A percentile compares a stretch with the other conserved stretches of the same genome.
phyloP scores from a whole-genome alignment of 2,113 vertebrate species.

The Erythrolamprus reginae region DNA sequence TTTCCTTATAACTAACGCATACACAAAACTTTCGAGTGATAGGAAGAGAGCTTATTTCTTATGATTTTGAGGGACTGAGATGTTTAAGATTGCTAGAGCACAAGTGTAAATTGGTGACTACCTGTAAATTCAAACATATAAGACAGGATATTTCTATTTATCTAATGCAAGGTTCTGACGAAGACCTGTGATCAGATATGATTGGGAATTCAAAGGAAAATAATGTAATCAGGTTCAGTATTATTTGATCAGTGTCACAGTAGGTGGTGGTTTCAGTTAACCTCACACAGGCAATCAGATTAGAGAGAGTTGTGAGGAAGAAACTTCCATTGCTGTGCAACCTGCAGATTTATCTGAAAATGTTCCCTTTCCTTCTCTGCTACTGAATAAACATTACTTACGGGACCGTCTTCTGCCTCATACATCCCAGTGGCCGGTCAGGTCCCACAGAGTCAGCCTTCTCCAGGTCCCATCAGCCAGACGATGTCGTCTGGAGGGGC shows the following conservation, averaged over 20 bases:
- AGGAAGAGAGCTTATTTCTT: too few relatives aligned
- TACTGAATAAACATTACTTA: not conserved
- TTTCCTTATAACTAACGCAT: too few relatives aligned
- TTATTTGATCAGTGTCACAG: not conserved
- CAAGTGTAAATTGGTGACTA: too few relatives aligned
- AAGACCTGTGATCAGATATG: not conserved
- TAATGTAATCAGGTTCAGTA: not conserved
- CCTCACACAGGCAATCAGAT: not conserved
- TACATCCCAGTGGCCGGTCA: too few relatives aligned
- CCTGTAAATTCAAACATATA: not conserved
- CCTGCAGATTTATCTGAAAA: not conserved
- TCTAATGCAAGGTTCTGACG: not conserved
- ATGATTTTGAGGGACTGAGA: too few relatives aligned
- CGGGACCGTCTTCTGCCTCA: too few relatives aligned
- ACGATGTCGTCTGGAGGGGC: too few relatives aligned
- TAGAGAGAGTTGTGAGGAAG: not conserved
- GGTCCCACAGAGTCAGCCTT: too few relatives aligned
- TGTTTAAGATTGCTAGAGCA: too few relatives aligned
- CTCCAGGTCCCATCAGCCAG: too few relatives aligned
- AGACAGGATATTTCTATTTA: not conserved
- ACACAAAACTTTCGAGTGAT: too few relatives aligned
- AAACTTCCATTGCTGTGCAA: not conserved
- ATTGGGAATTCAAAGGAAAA: not conserved
- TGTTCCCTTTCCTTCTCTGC: not conserved
- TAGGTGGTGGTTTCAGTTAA: not conserved